Evolutionary conservation across 2,888 invertebrate species (phyloP).

Genomic region (Polyploca ridens): DNA sequence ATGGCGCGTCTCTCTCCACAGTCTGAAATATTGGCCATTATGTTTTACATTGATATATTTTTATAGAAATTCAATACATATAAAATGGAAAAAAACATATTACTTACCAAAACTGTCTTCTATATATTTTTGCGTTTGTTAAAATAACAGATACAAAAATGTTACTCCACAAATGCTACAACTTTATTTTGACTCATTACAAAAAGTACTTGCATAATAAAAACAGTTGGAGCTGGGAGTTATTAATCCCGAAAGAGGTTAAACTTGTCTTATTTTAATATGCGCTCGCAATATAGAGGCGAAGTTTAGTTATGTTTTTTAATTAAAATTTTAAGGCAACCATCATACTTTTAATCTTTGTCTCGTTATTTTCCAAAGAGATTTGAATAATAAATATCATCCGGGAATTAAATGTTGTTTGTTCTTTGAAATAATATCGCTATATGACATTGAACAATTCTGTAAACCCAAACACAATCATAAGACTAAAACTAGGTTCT

Average conservation of each 20-base stretch:
- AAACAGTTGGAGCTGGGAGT: neutral
- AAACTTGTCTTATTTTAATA: conserved; percentile 1
- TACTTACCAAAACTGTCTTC: no score
- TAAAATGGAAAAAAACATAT: no score
- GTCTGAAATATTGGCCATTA: neutral
- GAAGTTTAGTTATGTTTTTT: conserved; percentile 8
- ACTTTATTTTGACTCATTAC: no score
- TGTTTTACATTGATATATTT: neutral
- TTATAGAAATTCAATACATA: neutral
- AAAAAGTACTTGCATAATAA: neutral
- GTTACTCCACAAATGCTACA: no score
- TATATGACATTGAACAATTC: neutral
- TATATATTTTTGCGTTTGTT: no score
- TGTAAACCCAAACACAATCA: no score
- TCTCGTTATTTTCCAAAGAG: conserved; percentile 10
- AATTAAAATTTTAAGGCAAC: conserved; percentile 14
- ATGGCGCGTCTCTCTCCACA: neutral
- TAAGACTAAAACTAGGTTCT: no score
- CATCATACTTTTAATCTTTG: conserved; percentile 9
- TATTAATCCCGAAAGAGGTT: conserved; percentile 7
- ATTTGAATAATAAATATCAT: conserved; percentile 6
- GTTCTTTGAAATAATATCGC: neutral
- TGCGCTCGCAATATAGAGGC: neutral
- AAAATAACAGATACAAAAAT: no score
- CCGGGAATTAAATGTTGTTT: neutral